Evolutionary conservation across 2,797 vertebrate species (phyloP).

Genomic region (Sebastes oblongus): DNA sequence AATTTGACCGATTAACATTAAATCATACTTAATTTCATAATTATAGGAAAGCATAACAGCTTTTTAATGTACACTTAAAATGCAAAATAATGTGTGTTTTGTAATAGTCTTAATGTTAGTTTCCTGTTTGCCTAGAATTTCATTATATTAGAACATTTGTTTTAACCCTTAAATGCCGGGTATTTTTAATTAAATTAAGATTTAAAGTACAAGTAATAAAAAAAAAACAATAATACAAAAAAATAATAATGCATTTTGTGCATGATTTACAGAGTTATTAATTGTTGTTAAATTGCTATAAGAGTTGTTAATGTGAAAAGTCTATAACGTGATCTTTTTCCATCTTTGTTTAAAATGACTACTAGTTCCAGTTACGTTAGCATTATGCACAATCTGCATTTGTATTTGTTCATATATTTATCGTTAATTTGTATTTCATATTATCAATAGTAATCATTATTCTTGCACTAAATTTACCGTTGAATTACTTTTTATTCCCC

Average conservation of each 20-base stretch:
- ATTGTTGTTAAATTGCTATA: background rate
- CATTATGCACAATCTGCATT: no score
- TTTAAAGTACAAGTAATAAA: no score
- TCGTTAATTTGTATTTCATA: no score
- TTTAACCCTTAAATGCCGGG: background rate
- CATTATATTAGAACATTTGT: background rate
- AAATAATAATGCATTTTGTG: background rate
- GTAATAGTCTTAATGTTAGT: background rate
- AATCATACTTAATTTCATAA: background rate
- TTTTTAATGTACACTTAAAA: background rate
- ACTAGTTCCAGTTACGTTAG: no score
- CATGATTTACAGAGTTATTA: background rate
- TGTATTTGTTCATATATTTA: no score
- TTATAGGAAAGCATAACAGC: background rate
- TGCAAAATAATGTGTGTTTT: background rate
- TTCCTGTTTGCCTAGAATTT: background rate
- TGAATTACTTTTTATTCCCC: no score
- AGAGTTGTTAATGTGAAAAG: no score
- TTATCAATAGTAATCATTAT: no score
- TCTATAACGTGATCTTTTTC: rapidly evolving
- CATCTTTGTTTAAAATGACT: no score
- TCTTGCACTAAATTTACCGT: no score
- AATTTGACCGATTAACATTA: background rate
- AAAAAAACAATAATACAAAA: background rate
- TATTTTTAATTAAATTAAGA: background rate